Evolutionary conservation across 2,113 vertebrate genomes (phyloP).

Genomic region (Silurus meridionalis): DNA sequence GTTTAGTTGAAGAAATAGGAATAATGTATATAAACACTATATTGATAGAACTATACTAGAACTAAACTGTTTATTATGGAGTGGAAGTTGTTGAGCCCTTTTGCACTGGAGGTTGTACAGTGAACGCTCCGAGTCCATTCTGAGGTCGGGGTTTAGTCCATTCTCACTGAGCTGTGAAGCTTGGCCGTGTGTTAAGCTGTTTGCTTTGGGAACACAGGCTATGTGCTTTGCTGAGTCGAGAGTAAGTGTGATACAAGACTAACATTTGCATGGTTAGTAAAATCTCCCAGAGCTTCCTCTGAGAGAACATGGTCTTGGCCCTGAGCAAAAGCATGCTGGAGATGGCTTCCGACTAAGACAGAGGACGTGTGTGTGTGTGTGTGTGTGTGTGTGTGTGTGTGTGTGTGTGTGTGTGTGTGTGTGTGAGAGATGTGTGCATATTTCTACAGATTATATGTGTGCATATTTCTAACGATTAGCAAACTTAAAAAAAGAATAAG

Average conservation of each 20-base stretch:
- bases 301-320: no score
- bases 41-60: no score
- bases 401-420: conserved; percentile 14
- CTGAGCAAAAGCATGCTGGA: no score
- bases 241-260: conserved; percentile 9
- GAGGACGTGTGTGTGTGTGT: background rate
- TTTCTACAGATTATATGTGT: no score
- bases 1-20: no score
- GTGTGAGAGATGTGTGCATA: background rate
- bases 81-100: no score
- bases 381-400: background rate
- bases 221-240: background rate
- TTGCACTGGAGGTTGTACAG: background rate
- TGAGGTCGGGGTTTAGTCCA: background rate
- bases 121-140: background rate
- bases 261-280: conserved; percentile 16
- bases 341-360: background rate
- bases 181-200: background rate
- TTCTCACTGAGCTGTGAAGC: conserved; percentile 16
- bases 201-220: conserved; percentile 1
- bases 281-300: background rate
- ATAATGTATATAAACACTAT: no score
- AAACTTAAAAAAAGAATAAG: no score
- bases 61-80: no score
- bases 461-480: no score